These are phyloP conservation scores for Paramormyrops hopkinsi DNA, from an alignment of 2,797 vertebrate species.

Conservation along the genomic window DNA sequence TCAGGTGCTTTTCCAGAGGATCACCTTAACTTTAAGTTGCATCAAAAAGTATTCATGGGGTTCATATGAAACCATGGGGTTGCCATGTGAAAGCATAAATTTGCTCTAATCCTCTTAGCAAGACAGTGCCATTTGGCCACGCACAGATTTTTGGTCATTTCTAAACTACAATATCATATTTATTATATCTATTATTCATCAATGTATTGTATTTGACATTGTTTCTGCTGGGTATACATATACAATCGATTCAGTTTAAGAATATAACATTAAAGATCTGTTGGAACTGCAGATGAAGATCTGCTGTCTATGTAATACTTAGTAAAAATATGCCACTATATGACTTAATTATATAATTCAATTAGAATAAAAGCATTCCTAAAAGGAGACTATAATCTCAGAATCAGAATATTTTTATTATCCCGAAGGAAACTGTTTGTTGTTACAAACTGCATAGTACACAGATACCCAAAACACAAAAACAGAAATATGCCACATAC, in stretches of 20 bases:
- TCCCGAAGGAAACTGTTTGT: neutral
- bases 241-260: neutral
- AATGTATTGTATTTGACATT: neutral
- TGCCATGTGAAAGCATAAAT: conserved; percentile 42
- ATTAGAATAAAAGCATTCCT: neutral
- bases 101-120: conserved; percentile 63
- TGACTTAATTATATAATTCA: neutral
- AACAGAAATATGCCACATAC: neutral
- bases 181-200: neutral
- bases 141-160: conserved; percentile 1
- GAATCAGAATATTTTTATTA: neutral
- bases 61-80: neutral
- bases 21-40: neutral
- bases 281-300: neutral
- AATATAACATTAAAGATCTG: neutral
- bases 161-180: neutral
- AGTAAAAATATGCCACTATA: neutral
- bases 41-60: neutral
- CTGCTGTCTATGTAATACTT: neutral
- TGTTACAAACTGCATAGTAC: neutral
- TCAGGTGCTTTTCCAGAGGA: neutral
- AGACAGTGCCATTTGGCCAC: conserved; percentile 39
- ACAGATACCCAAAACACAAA: neutral
- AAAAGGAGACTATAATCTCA: neutral
- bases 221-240: neutral